Evolutionary conservation across 2,797 vertebrate species (phyloP).

Genomic region (Anomalospiza imberbis): DNA sequence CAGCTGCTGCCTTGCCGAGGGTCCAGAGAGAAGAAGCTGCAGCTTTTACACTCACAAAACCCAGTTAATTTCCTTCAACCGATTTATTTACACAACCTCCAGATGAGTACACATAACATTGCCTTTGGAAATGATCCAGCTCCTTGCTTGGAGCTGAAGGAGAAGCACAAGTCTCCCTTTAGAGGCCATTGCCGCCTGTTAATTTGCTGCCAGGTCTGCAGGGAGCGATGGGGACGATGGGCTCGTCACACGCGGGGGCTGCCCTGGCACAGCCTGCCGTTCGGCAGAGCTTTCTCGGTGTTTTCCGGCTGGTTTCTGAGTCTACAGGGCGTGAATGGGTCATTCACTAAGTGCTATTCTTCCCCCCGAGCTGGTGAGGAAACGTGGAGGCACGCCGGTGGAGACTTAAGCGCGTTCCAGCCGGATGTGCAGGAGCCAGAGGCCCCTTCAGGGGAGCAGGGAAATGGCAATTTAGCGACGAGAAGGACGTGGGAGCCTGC

Average conservation of each 20-base stretch:
- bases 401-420: neutral
- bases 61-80: neutral
- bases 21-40: neutral
- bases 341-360: neutral
- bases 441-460: neutral
- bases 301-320: neutral
- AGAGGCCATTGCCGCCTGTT: rapidly evolving
- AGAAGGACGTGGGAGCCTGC: neutral
- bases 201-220: neutral
- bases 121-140: neutral
- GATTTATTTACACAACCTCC: slow-evolving; percentile 24
- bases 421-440: neutral
- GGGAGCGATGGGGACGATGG: rapidly evolving
- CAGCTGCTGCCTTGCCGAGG: rapidly evolving
- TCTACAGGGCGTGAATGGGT: neutral
- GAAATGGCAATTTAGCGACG: neutral
- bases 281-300: neutral
- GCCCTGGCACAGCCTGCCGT: neutral
- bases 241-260: rapidly evolving
- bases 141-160: neutral
- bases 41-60: neutral
- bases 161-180: neutral
- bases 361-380: neutral
- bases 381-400: neutral
- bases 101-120: slow-evolving; percentile 4